These are phyloP conservation scores for Gonioctena quinquepunctata DNA, from an alignment of 1,140 invertebrate species.

Conservation along the genomic window DNA sequence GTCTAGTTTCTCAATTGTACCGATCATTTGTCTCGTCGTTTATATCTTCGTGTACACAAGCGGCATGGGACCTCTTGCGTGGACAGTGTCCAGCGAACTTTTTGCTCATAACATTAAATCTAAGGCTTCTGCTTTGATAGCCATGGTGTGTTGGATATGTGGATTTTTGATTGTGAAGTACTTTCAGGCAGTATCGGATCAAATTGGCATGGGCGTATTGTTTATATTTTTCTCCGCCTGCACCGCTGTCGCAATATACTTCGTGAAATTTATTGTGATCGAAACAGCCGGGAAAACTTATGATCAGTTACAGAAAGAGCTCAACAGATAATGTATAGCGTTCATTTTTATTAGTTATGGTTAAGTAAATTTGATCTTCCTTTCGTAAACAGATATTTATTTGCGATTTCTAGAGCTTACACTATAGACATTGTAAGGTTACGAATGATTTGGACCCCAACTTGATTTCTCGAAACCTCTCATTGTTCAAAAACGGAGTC, in stretches of 20 bases:
- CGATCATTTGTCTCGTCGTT: slow-evolving; percentile 35
- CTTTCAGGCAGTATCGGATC: slow-evolving; percentile 64
- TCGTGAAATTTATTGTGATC: slow-evolving; percentile 56
- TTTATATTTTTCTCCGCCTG: slow-evolving; percentile 80
- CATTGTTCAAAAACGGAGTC: too few relatives aligned
- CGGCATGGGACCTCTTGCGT: slow-evolving; percentile 80
- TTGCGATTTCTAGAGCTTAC: too few relatives aligned
- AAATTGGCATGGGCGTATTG: slow-evolving; percentile 67
- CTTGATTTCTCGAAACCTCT: too few relatives aligned
- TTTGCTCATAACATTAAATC: slow-evolving; percentile 77
- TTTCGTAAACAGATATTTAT: too few relatives aligned
- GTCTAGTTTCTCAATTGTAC: slow-evolving; percentile 33
- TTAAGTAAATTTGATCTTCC: too few relatives aligned
- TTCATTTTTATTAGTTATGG: too few relatives aligned
- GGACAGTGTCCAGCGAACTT: slow-evolving; percentile 82
- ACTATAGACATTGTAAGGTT: too few relatives aligned
- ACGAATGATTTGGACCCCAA: too few relatives aligned
- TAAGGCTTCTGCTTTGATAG: slow-evolving; percentile 72
- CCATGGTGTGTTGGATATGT: slow-evolving; percentile 75
- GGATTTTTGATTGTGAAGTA: slow-evolving; percentile 80
- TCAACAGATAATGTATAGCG: slow-evolving; percentile 14
- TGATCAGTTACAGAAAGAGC: slow-evolving; percentile 29
- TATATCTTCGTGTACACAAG: slow-evolving; percentile 44
- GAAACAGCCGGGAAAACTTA: slow-evolving; percentile 41
- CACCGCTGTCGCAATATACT: slow-evolving; percentile 63